These are phyloP conservation scores for Melanostigma gelatinosum DNA, from an alignment of 2,113 vertebrate species.

Conservation along the genomic window DNA sequence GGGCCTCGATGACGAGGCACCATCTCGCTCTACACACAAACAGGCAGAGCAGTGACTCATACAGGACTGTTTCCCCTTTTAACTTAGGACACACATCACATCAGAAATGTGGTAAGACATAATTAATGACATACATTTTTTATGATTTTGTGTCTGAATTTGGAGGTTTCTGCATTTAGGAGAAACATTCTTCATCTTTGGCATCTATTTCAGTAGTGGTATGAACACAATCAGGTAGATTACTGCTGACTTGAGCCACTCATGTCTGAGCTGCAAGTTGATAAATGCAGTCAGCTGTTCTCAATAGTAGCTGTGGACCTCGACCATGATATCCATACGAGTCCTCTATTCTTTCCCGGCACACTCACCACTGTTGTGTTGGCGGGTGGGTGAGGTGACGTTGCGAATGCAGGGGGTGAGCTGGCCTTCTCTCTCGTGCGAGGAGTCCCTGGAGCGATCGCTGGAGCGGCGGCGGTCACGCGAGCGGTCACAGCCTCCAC, in stretches of 20 bases:
- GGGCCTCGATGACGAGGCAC: conserved; percentile 89
- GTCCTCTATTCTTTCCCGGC: conserved; percentile 37
- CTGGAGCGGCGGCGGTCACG: conserved; percentile 95
- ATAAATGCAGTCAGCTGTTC: conserved; percentile 46
- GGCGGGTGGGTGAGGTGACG: conserved; percentile 95
- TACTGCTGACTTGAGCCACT: conserved; percentile 18
- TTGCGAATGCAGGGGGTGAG: conserved; percentile 99
- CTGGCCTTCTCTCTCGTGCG: conserved; percentile 96
- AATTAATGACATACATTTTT: not conserved
- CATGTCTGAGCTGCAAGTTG: conserved; percentile 32
- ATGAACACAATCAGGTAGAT: conserved; percentile 27
- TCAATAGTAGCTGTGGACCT: conserved; percentile 18
- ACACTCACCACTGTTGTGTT: conserved; percentile 91
- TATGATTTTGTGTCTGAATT: not conserved
- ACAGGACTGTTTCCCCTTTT: not conserved
- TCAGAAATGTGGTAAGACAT: not conserved
- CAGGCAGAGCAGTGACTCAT: not conserved
- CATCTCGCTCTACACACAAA: conserved; percentile 88
- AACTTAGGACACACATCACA: not conserved
- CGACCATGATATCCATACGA: conserved; percentile 45
- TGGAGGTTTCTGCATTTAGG: not conserved
- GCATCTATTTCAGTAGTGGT: not conserved
- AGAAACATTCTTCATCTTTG: not conserved
- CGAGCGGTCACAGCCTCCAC: conserved; percentile 92
- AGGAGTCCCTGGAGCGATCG: conserved; percentile 97